Evolutionary conservation across 2,797 vertebrate genomes (phyloP).

Genomic region (Lates japonicus): DNA sequence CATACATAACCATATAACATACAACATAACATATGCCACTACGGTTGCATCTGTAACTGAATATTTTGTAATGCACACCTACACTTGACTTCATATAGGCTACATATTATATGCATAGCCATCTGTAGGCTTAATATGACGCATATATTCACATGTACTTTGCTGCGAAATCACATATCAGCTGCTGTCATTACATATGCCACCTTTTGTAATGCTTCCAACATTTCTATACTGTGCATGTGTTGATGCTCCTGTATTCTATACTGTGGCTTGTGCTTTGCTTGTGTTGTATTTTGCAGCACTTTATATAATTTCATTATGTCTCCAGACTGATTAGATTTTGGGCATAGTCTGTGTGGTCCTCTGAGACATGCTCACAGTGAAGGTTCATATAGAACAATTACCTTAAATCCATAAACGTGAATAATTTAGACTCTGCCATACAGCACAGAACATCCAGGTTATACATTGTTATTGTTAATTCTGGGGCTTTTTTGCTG

Average conservation of each 20-base stretch:
- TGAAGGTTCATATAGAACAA: conserved; percentile 4
- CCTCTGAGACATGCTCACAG: not conserved
- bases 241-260: not conserved
- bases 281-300: not conserved
- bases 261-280: not conserved
- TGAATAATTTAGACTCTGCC: conserved; percentile 19
- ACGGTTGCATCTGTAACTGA: conserved; percentile 17
- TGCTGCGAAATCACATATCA: not conserved
- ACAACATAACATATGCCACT: not conserved
- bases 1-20: not conserved
- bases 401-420: conserved; percentile 4
- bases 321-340: conserved; percentile 9
- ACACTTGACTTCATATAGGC: conserved; percentile 4
- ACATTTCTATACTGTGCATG: not conserved
- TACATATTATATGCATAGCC: conserved; percentile 39
- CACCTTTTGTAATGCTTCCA: not conserved
- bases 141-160: conserved; percentile 1
- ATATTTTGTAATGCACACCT: conserved; percentile 23
- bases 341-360: not conserved
- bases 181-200: not conserved
- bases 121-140: conserved; percentile 30
- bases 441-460: not conserved
- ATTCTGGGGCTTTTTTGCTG: not conserved
- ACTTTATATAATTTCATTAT: not conserved
- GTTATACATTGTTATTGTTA: not conserved